These are phyloP conservation scores for Morelia viridis DNA, from an alignment of 2,797 vertebrate genomes.

Conservation along the genomic window DNA sequence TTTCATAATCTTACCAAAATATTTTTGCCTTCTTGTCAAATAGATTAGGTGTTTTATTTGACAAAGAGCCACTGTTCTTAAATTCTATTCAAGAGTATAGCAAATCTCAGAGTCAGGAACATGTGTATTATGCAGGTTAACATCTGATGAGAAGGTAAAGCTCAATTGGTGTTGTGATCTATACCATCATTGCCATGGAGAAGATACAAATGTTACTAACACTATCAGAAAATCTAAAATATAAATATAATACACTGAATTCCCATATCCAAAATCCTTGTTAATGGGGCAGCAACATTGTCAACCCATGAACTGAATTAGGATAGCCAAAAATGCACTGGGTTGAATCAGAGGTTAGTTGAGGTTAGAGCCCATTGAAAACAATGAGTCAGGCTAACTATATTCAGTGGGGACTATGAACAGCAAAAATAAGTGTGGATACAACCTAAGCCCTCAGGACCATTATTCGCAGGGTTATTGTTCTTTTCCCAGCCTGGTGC, in stretches of 20 bases:
- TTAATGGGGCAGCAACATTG: neutral
- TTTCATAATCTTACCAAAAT: neutral
- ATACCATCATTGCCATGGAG: neutral
- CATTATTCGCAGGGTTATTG: neutral
- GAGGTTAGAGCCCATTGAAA: neutral
- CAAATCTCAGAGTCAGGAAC: neutral
- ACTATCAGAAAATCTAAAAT: neutral
- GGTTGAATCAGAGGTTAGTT: neutral
- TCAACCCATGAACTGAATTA: neutral
- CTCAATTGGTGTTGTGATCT: neutral
- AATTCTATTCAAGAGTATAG: neutral
- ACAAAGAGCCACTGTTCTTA: no score
- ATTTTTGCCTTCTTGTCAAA: neutral
- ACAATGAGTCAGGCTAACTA: neutral
- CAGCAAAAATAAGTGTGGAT: neutral
- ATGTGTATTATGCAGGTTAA: neutral
- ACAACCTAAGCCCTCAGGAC: rapidly evolving
- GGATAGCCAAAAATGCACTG: neutral
- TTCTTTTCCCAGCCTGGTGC: neutral
- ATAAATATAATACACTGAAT: neutral
- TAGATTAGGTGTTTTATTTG: neutral
- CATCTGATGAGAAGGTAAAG: neutral
- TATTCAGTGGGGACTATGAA: neutral
- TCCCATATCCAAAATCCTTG: neutral
- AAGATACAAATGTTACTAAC: neutral